Evolutionary conservation across 2,113 vertebrate species (phyloP).

Genomic region (Cyrtonyx montezumae): DNA sequence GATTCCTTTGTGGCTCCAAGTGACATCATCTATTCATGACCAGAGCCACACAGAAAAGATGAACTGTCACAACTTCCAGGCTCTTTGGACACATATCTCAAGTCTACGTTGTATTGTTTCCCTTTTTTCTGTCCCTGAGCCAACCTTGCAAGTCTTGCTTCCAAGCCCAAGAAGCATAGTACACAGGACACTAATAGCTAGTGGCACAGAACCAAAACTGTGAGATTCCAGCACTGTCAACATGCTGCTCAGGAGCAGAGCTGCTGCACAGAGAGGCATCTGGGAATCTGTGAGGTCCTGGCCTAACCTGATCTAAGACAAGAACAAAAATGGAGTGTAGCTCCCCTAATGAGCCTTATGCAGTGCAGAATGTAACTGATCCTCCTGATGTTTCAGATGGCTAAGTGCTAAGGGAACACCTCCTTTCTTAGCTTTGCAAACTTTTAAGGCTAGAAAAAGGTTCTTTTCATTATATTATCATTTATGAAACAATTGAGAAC

Average conservation of each 20-base stretch:
- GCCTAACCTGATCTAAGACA: background rate
- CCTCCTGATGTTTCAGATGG: background rate
- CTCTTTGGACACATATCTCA: background rate
- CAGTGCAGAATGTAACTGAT: background rate
- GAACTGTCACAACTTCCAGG: background rate
- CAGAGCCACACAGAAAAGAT: background rate
- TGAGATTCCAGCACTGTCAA: background rate
- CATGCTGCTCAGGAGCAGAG: fast-evolving
- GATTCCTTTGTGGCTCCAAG: background rate
- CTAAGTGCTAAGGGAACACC: background rate
- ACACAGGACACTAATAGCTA: fast-evolving
- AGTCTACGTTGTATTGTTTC: background rate
- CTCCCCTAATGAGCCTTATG: background rate
- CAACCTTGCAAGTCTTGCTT: background rate
- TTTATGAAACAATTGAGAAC: background rate
- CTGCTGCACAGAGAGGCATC: background rate
- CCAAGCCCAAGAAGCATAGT: background rate
- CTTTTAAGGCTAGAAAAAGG: background rate
- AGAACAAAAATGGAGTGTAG: background rate
- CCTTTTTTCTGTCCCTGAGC: background rate
- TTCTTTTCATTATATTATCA: background rate
- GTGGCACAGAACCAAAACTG: background rate
- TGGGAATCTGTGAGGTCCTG: fast-evolving
- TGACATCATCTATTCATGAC: background rate
- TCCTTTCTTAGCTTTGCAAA: background rate